These are phyloP conservation scores for Phlogophora meticulosa DNA, from an alignment of 2,888 invertebrate genomes.

Conservation along the genomic window DNA sequence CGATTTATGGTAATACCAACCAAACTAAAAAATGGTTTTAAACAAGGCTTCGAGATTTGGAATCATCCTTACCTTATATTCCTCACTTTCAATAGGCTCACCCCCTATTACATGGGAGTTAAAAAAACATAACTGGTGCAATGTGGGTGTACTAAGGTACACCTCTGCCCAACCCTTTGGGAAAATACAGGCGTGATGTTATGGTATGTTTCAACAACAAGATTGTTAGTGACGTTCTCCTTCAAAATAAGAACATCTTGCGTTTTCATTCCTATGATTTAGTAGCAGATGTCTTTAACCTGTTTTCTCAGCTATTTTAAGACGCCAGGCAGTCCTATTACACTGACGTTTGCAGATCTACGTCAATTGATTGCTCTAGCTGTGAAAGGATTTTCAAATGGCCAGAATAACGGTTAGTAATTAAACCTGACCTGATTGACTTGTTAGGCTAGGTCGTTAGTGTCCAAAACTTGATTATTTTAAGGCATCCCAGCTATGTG, in stretches of 20 bases:
- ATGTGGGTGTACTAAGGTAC: no score
- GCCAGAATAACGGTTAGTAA: slow-evolving; percentile 50
- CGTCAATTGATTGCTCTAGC: slow-evolving; percentile 8
- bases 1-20: no score
- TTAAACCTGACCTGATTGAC: slow-evolving; percentile 43
- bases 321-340: slow-evolving; percentile 7
- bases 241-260: not conserved
- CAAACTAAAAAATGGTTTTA: no score
- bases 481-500: slow-evolving; percentile 26
- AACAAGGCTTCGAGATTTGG: no score
- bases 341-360: slow-evolving; percentile 14
- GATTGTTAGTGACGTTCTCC: not conserved
- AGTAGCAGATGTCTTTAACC: not conserved
- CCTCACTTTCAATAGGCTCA: no score
- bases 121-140: no score
- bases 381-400: slow-evolving; percentile 32
- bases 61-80: no score
- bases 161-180: no score
- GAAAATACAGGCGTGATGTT: no score
- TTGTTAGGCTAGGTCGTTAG: slow-evolving; percentile 42
- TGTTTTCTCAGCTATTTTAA: slow-evolving; percentile 7
- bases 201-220: no score
- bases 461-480: slow-evolving; percentile 44
- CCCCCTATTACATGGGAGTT: no score
- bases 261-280: slow-evolving; percentile 9